These are phyloP conservation scores for Mercenaria mercenaria DNA, from an alignment of 1,140 invertebrate species.

Conservation along the genomic window DNA sequence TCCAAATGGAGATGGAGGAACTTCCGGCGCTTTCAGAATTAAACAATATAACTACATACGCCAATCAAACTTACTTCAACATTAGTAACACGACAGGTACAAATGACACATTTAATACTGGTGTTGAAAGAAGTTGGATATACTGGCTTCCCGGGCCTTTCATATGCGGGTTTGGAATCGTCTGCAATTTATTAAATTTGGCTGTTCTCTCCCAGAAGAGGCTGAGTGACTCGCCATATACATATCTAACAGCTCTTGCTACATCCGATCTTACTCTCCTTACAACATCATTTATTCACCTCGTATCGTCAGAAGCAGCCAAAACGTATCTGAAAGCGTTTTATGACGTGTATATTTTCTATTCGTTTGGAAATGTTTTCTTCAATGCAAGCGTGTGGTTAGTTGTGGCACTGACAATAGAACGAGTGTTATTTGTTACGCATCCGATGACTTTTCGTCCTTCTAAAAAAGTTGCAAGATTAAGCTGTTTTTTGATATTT, in stretches of 20 bases:
- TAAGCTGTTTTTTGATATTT: not conserved
- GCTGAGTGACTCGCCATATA: constrained; percentile 35
- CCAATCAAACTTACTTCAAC: not conserved
- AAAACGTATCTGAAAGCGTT: not conserved
- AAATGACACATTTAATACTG: not conserved
- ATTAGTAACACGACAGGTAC: not conserved
- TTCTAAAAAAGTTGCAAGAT: constrained; percentile 6
- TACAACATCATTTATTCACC: constrained; percentile 3
- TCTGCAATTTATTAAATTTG: constrained; percentile 25
- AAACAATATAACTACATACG: not conserved
- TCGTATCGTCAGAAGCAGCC: not conserved
- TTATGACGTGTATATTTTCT: constrained; percentile 52
- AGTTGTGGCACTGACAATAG: constrained; percentile 40
- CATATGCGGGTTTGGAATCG: constrained; percentile 34
- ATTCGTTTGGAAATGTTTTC: constrained; percentile 17
- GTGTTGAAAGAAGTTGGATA: not conserved
- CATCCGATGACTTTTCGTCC: constrained; percentile 14
- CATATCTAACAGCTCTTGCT: constrained; percentile 39
- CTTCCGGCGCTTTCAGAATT: not conserved
- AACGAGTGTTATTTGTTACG: constrained; percentile 29
- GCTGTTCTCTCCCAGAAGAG: not conserved
- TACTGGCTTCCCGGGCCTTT: constrained; percentile 17
- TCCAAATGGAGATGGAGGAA: not conserved
- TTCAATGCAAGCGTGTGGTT: constrained; percentile 50
- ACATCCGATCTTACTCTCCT: constrained; percentile 30